These are phyloP conservation scores for Xyliphius kryptos DNA, from an alignment of 2,113 vertebrate species.

Conservation along the genomic window DNA sequence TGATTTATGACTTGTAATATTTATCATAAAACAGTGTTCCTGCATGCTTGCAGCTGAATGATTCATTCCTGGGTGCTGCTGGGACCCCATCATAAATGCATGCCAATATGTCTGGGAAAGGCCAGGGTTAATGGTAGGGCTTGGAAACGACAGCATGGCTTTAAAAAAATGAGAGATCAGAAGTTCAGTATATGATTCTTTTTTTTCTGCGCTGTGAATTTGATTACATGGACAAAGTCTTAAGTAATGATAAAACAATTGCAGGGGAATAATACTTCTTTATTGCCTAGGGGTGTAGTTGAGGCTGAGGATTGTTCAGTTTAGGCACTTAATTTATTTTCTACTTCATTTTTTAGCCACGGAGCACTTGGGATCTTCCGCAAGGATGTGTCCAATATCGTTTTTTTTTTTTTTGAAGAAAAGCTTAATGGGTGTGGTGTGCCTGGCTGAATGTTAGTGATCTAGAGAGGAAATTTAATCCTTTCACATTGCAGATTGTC, in stretches of 20 bases:
- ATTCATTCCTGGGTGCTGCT: slow-evolving; percentile 60
- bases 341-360: slow-evolving; percentile 34
- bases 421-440: slow-evolving; percentile 43
- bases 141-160: slow-evolving; percentile 51
- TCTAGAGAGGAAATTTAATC: slow-evolving; percentile 56
- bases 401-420: too few species aligned
- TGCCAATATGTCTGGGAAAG: slow-evolving; percentile 68
- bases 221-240: slow-evolving; percentile 52
- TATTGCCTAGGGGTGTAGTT: slow-evolving; percentile 50
- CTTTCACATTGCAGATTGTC: slow-evolving; percentile 51
- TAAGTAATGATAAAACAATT: slow-evolving; percentile 58
- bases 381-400: slow-evolving; percentile 57
- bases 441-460: slow-evolving; percentile 50
- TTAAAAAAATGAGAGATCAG: slow-evolving; percentile 56
- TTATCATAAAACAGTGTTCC: slow-evolving; percentile 59
- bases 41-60: slow-evolving; percentile 61
- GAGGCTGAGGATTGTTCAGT: slow-evolving; percentile 54
- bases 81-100: slow-evolving; percentile 57
- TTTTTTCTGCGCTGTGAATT: slow-evolving; percentile 47
- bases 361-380: slow-evolving; percentile 46
- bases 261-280: slow-evolving; percentile 54
- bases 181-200: slow-evolving; percentile 56
- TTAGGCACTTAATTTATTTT: slow-evolving; percentile 62
- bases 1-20: slow-evolving; percentile 66
- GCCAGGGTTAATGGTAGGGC: slow-evolving; percentile 58